phyloP scores from a whole-genome alignment of 2,113 vertebrate genomes.

The Nothoprocta pentlandii region DNA sequence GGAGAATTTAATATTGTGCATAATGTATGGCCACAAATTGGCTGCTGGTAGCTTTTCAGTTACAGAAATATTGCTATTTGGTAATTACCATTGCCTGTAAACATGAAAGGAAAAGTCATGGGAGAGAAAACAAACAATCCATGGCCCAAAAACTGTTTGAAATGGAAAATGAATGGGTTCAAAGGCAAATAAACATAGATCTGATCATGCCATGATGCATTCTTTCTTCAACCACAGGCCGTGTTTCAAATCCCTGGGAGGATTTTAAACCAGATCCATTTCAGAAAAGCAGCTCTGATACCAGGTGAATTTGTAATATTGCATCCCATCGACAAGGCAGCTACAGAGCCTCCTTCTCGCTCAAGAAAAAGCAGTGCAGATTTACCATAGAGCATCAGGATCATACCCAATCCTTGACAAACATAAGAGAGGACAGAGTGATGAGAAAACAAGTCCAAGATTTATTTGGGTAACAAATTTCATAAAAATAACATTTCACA shows the following conservation, averaged over 20 bases:
- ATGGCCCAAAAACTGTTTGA: background rate
- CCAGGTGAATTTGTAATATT: background rate
- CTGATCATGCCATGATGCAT: background rate
- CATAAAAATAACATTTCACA: background rate
- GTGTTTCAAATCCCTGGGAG: background rate
- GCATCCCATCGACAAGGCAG: no score
- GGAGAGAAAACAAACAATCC: background rate
- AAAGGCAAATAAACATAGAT: background rate
- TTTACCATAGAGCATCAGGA: fast-evolving
- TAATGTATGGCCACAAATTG: background rate
- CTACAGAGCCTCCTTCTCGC: background rate
- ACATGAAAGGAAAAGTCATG: background rate
- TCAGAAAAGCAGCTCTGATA: background rate
- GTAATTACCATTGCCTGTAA: background rate
- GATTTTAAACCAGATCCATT: background rate
- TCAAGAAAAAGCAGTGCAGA: background rate
- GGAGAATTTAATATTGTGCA: background rate
- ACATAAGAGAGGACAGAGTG: fast-evolving
- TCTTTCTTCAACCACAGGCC: background rate
- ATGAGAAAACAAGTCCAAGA: background rate
- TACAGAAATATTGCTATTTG: background rate
- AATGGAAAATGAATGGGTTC: background rate
- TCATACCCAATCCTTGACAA: no score
- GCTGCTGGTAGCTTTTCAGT: background rate
- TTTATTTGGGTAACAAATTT: background rate